Evolutionary conservation across 2,797 vertebrate species (phyloP).

Genomic region (Squalus acanthias): DNA sequence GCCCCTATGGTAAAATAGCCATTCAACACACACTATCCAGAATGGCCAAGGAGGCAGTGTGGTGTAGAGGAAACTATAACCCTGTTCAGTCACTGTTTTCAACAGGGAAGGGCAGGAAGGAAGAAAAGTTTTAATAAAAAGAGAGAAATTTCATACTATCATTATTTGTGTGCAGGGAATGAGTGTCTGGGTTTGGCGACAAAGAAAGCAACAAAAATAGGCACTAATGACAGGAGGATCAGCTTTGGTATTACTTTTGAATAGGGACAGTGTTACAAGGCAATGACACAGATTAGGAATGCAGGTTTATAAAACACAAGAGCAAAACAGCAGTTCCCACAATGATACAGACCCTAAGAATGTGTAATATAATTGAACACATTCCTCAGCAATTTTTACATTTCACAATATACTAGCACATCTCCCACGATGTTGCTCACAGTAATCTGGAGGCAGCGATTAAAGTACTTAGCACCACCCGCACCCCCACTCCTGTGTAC

Average conservation of each 20-base stretch:
- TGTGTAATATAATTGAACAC: not conserved
- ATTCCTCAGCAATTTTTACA: not conserved
- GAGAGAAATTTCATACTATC: not conserved
- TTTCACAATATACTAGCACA: no score
- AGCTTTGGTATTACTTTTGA: not conserved
- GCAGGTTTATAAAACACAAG: not conserved
- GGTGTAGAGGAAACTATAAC: not conserved
- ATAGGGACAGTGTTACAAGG: not conserved
- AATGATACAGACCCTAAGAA: not conserved
- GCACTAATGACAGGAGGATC: not conserved
- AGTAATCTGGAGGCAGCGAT: not conserved
- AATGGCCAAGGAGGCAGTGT: not conserved
- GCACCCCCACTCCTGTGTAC: not conserved
- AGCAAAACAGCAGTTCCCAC: not conserved
- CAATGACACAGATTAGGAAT: not conserved
- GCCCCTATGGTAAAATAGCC: not conserved
- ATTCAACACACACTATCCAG: not conserved
- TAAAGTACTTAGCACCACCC: not conserved
- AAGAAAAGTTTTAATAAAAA: not conserved
- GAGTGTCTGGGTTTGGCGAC: not conserved
- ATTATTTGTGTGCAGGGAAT: not conserved
- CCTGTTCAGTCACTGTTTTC: not conserved
- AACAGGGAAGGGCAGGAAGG: not conserved
- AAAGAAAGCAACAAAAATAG: not conserved
- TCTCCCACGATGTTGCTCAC: not conserved